Evolutionary conservation across 2,888 invertebrate genomes (phyloP).

Genomic region (Caenorhabditis sp.): DNA sequence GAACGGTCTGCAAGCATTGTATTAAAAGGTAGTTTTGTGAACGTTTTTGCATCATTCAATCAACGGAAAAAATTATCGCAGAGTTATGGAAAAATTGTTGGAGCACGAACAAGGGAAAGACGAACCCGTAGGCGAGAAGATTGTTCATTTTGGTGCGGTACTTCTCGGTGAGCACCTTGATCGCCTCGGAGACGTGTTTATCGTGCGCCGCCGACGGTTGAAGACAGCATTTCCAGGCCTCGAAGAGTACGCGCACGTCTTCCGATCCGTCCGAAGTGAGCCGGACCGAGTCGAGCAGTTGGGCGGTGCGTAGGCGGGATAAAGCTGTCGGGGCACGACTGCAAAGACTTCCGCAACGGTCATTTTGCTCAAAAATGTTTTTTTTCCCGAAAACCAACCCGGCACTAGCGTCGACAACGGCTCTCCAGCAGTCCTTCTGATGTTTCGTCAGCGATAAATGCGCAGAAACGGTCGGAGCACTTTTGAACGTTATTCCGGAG

Average conservation of each 20-base stretch:
- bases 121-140: constrained; percentile 47
- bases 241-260: constrained; percentile 59
- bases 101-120: not conserved
- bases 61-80: not conserved
- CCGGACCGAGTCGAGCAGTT: constrained; percentile 49
- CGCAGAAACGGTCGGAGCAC: constrained; percentile 3
- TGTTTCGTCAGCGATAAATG: constrained; percentile 48
- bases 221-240: constrained; percentile 51
- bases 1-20: constrained; percentile 34
- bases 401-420: constrained; percentile 15
- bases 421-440: constrained; percentile 53
- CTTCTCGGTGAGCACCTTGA: constrained; percentile 18
- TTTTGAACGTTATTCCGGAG: constrained; percentile 30
- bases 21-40: not conserved
- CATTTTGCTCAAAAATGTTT: not conserved
- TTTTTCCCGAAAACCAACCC: constrained; percentile 14
- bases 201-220: constrained; percentile 35
- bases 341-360: not conserved
- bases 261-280: constrained; percentile 49
- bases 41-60: too few relatives aligned
- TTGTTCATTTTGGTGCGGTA: constrained; percentile 48
- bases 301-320: constrained; percentile 38
- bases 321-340: constrained; percentile 22
- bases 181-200: constrained; percentile 25
- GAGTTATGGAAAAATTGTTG: not conserved